These are phyloP conservation scores for Antennarius maculatus DNA, from an alignment of 2,797 vertebrate species.

Conservation along the genomic window DNA sequence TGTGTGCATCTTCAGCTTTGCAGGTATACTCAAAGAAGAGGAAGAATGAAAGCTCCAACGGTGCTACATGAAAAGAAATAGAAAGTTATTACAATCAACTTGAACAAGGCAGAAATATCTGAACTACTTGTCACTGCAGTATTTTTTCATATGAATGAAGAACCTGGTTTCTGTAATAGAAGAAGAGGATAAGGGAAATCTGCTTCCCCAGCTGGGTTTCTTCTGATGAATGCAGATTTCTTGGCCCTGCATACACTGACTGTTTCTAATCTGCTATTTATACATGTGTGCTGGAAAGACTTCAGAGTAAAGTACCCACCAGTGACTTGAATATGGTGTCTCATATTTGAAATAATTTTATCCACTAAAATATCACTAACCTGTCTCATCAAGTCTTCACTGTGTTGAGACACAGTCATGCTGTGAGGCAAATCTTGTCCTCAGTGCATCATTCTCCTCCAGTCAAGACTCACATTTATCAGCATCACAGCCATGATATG, in stretches of 20 bases:
- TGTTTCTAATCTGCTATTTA: constrained; percentile 1
- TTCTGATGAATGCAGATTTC: not conserved
- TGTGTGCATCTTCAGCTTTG: not conserved
- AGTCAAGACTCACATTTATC: not conserved
- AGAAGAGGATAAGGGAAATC: not conserved
- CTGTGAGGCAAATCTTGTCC: not conserved
- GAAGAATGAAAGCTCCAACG: not conserved
- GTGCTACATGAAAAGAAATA: not conserved
- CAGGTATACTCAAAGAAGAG: not conserved
- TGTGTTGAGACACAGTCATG: not conserved
- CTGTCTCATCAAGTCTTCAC: not conserved
- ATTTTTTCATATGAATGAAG: not conserved
- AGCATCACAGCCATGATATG: not conserved
- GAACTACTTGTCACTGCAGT: not conserved
- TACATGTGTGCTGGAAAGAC: not conserved
- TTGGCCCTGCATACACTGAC: not conserved
- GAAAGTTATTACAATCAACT: not conserved
- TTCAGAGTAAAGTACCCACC: not conserved
- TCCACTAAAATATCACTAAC: not conserved
- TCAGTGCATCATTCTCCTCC: not conserved
- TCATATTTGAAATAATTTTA: not conserved
- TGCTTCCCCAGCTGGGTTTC: not conserved
- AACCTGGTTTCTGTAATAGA: not conserved
- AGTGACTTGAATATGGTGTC: not conserved
- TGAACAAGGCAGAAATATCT: not conserved